Base-by-base conservation (phyloP, 2,797 vertebrate species). In the Sarcophilus harrisii region DNA sequence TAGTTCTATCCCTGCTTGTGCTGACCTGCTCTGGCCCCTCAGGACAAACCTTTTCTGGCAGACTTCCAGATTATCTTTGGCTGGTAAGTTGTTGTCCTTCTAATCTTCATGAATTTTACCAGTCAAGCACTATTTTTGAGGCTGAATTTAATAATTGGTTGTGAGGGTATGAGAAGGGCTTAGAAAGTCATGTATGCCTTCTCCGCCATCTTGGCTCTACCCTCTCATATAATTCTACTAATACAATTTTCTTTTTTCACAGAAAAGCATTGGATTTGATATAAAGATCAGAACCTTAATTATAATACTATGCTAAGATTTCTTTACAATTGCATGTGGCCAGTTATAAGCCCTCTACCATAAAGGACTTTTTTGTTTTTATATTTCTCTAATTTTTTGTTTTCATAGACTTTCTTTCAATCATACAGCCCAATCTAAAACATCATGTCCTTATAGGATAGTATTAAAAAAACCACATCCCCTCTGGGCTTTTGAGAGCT, bases 221-320 rank as follows among this genome's bases (percentile, higher is more conserved):
- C 49, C 49, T 49, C 49, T 49, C 49, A 49, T 49, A 49, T 49
- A 49, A 49, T 49, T 49, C 58, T 94, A 52, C 13, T 81, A 91
- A 38, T 49, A 96, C 96, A 93, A 92, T 93, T 87, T 5, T 55
- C 54, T 55, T 94, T 4, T 92, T 6, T 92, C 58, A 58, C 11
- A 93, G 27, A 93, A 90, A 52, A 29, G 60, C 0, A 60, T 12
- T 60, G 2, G 38, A 32, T 57, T 92, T 38, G 1, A 49, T 73
- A 90, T 90, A 95, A 18, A 95, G 45, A 94, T 12, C 73, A 49
- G 38, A 27, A 12, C 38, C 73, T 87, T 87, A 87, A 87, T 45
- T 49, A 45, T 5, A 87, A 4, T 18, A 81, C n/a, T 21, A 16
- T 81, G 18, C 66, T 81, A 87, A 5, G 38, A 73, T 18, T 5